Percentiles rank a stretch among this genome's conserved stretches.
These are phyloP conservation scores for Pomatostomus ruficeps DNA, from an alignment of 2,113 vertebrate genomes.

Conservation along the genomic window DNA sequence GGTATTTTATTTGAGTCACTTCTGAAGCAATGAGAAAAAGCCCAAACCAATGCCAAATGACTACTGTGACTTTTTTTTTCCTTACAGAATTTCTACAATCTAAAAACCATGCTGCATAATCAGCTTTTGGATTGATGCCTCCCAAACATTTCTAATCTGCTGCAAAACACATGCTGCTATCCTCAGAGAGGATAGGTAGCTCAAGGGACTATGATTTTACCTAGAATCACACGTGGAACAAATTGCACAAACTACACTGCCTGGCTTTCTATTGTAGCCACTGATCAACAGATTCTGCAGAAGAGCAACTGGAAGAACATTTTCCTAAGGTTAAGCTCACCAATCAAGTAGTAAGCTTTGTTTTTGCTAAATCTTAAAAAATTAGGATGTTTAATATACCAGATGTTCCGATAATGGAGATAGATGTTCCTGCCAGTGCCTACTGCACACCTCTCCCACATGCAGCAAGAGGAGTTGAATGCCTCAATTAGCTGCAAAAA, in stretches of 20 bases:
- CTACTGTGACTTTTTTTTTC: neutral
- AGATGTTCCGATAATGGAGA: neutral
- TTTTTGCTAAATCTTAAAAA: neutral
- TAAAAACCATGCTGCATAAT: neutral
- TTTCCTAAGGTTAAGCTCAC: neutral
- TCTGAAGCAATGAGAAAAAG: neutral
- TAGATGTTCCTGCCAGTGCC: neutral
- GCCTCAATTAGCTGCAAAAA: neutral
- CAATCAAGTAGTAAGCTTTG: neutral
- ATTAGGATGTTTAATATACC: neutral
- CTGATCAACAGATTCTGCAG: neutral
- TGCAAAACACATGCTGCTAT: neutral
- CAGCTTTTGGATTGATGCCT: neutral
- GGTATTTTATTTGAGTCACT: neutral
- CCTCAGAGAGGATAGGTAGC: neutral
- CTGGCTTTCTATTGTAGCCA: neutral
- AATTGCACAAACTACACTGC: neutral
- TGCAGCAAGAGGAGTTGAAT: neutral
- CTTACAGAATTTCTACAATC: neutral
- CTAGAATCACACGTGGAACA: neutral
- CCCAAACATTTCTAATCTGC: neutral
- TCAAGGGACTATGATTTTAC: neutral
- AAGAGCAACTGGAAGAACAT: neutral
- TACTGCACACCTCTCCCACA: neutral
- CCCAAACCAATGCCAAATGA: neutral